Base-by-base conservation (phyloP, 2,797 vertebrate genomes). In the Clamator glandarius region DNA sequence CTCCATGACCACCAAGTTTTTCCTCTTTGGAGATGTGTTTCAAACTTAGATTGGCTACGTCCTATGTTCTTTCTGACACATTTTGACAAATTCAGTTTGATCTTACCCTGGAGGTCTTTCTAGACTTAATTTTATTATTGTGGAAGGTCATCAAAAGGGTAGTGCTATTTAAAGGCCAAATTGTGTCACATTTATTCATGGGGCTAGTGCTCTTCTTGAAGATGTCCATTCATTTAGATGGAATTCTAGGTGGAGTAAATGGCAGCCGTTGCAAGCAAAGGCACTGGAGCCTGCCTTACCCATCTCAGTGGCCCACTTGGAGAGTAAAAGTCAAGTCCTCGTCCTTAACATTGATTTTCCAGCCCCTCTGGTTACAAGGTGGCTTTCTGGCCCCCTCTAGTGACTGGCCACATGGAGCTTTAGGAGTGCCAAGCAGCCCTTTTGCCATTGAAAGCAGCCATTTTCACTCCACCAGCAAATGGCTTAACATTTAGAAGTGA, bases 121-220 rank as follows among this genome's bases (percentile, higher is more conserved):
- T 77, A 89, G 90, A 74, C 82, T 93, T 95, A 92, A 96, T 95
- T 95, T 91, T 91, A 84, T 96, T 92, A 50, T 87, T 77, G 91
- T 91, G 81, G 95, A 96, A 96, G 95, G 93, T 96, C 95, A 91
- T 83, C 80, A 81, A 93, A 95, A 96, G 95, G 80, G 74, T 87
- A 94, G 84, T 46, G 78, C 90, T 95, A 93, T 92, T 91, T 95
- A 92, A 93, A 95, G 86, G 89, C 83, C 63, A 77, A 70, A 87
- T 24, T 52, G 92, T 96, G 95, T 96, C 95, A 94, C 80, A 51
- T 95, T 89, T 87, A 80, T 70, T 96, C 88, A 93, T 2, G 31
- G 81, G 66, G 35, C 26, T 84, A 23, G 77, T 76, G 8, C 61
- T 87, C 52, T 62, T 90, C 86, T 89, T 82, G 88, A 91, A 84